Conservation (phyloP, 1,140 invertebrate genomes). For the Eumeta japonica region DNA sequence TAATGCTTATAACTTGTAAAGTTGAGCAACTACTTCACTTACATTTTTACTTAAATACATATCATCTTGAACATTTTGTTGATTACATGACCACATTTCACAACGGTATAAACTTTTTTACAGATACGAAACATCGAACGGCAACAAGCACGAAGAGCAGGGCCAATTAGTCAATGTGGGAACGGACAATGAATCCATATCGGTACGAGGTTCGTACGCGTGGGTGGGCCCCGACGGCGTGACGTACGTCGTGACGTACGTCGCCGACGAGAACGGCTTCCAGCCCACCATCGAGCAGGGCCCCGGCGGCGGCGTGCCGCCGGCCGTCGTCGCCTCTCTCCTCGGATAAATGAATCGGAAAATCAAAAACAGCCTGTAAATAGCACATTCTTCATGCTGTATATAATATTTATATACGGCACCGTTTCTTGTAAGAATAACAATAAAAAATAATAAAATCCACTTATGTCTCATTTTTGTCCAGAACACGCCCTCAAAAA, state of each 20-base stretch:
- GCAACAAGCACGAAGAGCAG: constrained; percentile 59
- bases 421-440: too few species aligned
- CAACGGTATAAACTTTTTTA: too few species aligned
- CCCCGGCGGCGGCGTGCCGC: constrained; percentile 60
- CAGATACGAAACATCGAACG: constrained; percentile 54
- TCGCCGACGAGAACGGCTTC: constrained; percentile 76
- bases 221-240: constrained; percentile 61
- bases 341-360: constrained; percentile 5
- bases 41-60: too few species aligned
- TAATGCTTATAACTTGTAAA: too few species aligned
- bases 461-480: too few species aligned
- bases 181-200: constrained; percentile 38
- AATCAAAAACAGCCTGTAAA: constrained; percentile 9
- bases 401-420: constrained; percentile 11
- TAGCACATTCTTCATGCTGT: constrained; percentile 6
- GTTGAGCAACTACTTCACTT: too few species aligned
- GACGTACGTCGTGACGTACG: constrained; percentile 64
- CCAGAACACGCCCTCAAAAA: too few species aligned
- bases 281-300: constrained; percentile 60
- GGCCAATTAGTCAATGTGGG: constrained; percentile 61
- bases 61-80: neutral
- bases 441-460: too few species aligned
- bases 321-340: constrained; percentile 30
- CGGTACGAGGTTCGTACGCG: constrained; percentile 52
- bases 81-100: constrained; percentile 2